phyloP scores from a whole-genome alignment of 1,140 invertebrate genomes.

The Tetragnatha versicolor region DNA sequence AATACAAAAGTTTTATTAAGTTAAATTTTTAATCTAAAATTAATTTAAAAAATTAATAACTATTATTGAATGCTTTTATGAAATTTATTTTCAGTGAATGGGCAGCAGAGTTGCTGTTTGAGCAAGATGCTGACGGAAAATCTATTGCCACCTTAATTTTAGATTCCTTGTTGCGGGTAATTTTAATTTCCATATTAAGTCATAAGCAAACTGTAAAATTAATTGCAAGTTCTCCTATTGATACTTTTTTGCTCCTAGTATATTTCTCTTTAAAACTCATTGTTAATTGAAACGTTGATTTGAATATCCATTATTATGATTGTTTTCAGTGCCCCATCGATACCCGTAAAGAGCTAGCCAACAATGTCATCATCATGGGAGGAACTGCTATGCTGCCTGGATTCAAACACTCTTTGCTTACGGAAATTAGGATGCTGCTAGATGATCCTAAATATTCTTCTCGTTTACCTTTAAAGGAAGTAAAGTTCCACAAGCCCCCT shows the following conservation, averaged over 20 bases:
- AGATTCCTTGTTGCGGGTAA: slow-evolving; percentile 78
- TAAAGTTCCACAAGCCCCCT: slow-evolving; percentile 80
- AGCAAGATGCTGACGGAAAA: slow-evolving; percentile 82
- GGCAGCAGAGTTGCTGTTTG: slow-evolving; percentile 83
- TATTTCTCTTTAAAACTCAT: too few relatives aligned
- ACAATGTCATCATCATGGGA: slow-evolving; percentile 84
- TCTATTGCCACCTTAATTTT: slow-evolving; percentile 84
- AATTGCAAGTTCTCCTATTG: not conserved
- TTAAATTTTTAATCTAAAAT: not conserved
- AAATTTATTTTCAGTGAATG: slow-evolving; percentile 73
- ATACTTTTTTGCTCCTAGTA: not conserved
- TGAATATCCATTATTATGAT: too few relatives aligned
- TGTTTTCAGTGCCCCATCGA: slow-evolving; percentile 77
- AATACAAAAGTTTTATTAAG: not conserved
- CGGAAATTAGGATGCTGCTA: slow-evolving; percentile 75
- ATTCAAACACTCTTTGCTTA: slow-evolving; percentile 76
- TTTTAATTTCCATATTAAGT: too few relatives aligned
- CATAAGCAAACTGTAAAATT: not conserved
- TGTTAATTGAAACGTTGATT: too few relatives aligned
- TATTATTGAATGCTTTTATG: slow-evolving; percentile 3
- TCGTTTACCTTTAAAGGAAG: slow-evolving; percentile 72
- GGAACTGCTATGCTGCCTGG: slow-evolving; percentile 84
- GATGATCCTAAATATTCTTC: slow-evolving; percentile 71
- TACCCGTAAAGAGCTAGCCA: slow-evolving; percentile 74
- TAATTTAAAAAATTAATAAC: not conserved